Conservation (phyloP, 64 coral and sea anemone genomes). For the Acropora tenuis region DNA sequence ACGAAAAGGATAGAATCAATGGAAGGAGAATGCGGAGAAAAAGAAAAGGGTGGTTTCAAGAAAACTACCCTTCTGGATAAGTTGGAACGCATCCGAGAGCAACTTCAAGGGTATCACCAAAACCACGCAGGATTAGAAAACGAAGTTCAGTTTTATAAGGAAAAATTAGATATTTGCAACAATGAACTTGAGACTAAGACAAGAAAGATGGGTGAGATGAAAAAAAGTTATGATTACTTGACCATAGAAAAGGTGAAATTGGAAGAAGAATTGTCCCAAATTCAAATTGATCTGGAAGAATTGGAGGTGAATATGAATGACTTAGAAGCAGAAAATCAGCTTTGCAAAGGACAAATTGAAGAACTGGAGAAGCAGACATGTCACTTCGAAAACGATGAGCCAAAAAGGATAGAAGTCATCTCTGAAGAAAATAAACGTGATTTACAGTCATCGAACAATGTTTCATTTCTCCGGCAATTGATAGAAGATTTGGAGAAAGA, state of each 20-base stretch:
- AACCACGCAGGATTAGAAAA: conserved; percentile 31
- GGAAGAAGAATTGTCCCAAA: background rate
- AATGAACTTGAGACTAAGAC: background rate
- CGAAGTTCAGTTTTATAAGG: conserved; percentile 29
- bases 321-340: conserved; percentile 10
- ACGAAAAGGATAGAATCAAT: conserved; percentile 14
- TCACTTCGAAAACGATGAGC: background rate
- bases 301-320: background rate
- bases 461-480: background rate
- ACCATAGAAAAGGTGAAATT: background rate
- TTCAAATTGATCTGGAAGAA: background rate
- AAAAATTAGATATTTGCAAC: conserved; percentile 10
- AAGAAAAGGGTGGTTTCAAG: background rate
- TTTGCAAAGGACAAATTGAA: background rate
- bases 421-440: background rate
- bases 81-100: conserved; percentile 1
- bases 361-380: background rate
- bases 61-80: conserved; percentile 1
- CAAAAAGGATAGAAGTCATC: background rate
- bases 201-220: background rate
- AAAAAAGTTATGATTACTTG: background rate
- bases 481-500: conserved; percentile 10
- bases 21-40: background rate
- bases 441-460: background rate
- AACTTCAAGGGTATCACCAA: conserved; percentile 6